Conservation (phyloP, 2,888 invertebrate genomes). For the Nomada hirtipes region DNA sequence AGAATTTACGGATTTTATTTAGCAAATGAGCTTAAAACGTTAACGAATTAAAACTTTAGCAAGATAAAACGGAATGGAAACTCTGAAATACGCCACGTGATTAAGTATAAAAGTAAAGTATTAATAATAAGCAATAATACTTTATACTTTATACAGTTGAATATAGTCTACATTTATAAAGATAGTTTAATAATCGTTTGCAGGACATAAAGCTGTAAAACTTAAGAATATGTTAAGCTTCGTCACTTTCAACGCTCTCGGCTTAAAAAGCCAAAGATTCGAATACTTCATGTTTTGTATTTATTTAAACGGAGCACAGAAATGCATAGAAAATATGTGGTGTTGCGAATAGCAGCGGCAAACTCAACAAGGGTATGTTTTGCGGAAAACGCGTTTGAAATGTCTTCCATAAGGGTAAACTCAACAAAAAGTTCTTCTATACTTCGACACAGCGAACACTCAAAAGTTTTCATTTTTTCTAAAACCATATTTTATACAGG, state of each 20-base stretch:
- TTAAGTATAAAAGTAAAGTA: slow-evolving; percentile 1
- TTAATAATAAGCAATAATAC: slow-evolving; percentile 5
- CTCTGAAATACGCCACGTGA: slow-evolving; percentile 4
- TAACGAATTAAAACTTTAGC: too few species aligned
- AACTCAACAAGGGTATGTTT: too few species aligned
- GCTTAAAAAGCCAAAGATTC: slow-evolving; percentile 35
- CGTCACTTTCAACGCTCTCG: slow-evolving; percentile 21
- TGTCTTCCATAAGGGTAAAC: too few species aligned
- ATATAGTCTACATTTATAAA: slow-evolving; percentile 27
- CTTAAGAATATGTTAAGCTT: slow-evolving; percentile 21
- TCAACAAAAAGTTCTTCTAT: too few species aligned
- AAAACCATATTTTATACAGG: too few species aligned
- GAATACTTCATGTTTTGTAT: slow-evolving; percentile 35
- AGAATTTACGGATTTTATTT: slow-evolving; percentile 23
- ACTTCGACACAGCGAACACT: too few species aligned
- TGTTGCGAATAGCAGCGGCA: too few species aligned
- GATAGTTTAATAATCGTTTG: slow-evolving; percentile 22
- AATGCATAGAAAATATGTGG: slow-evolving; percentile 30
- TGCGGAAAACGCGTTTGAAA: too few species aligned
- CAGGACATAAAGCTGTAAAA: not conserved
- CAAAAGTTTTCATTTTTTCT: too few species aligned
- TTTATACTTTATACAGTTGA: slow-evolving; percentile 31
- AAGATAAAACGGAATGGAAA: not conserved
- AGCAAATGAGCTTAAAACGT: too few species aligned
- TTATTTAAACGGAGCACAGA: slow-evolving; percentile 49